These are phyloP conservation scores for Melieria picta DNA, from an alignment of 2,888 invertebrate species.

Conservation along the genomic window DNA sequence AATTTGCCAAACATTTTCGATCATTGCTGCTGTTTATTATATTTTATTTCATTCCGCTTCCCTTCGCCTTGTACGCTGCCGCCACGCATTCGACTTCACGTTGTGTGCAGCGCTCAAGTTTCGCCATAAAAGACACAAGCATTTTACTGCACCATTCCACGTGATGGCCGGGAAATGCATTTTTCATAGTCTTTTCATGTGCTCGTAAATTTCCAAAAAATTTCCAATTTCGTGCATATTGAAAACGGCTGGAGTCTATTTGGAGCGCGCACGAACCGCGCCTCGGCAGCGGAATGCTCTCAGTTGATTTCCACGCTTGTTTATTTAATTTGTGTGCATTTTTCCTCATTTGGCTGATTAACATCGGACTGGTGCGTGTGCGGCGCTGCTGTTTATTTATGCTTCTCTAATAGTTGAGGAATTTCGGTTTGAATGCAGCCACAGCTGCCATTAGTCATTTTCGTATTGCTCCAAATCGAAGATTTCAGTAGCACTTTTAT, in stretches of 20 bases:
- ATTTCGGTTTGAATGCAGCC: too few species aligned
- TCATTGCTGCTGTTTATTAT: too few species aligned
- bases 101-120: neutral
- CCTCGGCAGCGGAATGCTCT: neutral
- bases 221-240: neutral
- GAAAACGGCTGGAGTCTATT: neutral
- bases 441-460: too few species aligned
- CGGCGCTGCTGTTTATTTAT: too few species aligned
- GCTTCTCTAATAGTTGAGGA: too few species aligned
- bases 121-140: neutral
- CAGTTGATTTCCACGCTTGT: constrained; percentile 12
- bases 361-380: too few species aligned
- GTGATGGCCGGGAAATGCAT: constrained; percentile 24
- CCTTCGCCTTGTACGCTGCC: neutral
- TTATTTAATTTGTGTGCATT: constrained; percentile 15
- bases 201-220: constrained; percentile 23
- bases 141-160: constrained; percentile 8
- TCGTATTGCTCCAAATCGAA: too few species aligned
- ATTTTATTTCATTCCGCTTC: neutral
- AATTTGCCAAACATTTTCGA: neutral
- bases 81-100: neutral
- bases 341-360: neutral
- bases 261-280: neutral
- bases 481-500: too few species aligned
- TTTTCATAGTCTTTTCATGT: constrained; percentile 25